phyloP scores from a whole-genome alignment of 2,797 vertebrate genomes.

The Trichosurus vulpecula region DNA sequence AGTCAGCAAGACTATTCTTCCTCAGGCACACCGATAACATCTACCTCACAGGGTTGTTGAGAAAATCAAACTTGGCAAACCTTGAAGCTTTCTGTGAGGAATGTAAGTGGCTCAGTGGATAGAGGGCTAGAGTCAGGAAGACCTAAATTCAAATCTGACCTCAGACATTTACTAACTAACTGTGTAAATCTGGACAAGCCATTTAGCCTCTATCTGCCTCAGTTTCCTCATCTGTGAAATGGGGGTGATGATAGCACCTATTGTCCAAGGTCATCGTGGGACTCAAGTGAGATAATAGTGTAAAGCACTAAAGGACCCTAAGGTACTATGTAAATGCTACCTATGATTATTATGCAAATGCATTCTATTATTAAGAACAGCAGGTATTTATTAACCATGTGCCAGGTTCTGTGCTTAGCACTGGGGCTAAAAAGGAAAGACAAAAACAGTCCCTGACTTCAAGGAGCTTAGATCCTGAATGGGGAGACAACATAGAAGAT shows the following conservation, averaged over 20 bases:
- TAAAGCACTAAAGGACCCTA: not conserved
- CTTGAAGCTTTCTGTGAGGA: too few relatives aligned
- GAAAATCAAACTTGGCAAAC: too few relatives aligned
- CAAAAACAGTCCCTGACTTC: not conserved
- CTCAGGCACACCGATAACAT: too few relatives aligned
- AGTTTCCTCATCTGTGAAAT: not conserved
- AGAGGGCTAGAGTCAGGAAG: too few relatives aligned
- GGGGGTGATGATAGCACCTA: not conserved
- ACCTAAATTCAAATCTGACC: too few relatives aligned
- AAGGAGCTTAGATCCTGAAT: not conserved
- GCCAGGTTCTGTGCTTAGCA: not conserved
- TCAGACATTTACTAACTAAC: too few relatives aligned
- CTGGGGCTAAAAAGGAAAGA: not conserved
- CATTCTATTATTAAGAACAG: not conserved
- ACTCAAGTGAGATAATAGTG: not conserved
- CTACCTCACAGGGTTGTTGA: too few relatives aligned
- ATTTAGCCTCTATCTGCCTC: not conserved
- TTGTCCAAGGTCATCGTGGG: not conserved
- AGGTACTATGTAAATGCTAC: not conserved
- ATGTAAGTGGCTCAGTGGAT: too few relatives aligned
- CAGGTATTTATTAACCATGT: not conserved
- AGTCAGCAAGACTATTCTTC: too few relatives aligned
- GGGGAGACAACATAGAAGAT: not conserved
- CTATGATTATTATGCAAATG: not conserved
- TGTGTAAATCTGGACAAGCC: too few relatives aligned